Evolutionary conservation across 2,888 invertebrate genomes (phyloP), one percentile per base, ranked within the genome.

Genomic region (Opisthograptis luteolata): DNA sequence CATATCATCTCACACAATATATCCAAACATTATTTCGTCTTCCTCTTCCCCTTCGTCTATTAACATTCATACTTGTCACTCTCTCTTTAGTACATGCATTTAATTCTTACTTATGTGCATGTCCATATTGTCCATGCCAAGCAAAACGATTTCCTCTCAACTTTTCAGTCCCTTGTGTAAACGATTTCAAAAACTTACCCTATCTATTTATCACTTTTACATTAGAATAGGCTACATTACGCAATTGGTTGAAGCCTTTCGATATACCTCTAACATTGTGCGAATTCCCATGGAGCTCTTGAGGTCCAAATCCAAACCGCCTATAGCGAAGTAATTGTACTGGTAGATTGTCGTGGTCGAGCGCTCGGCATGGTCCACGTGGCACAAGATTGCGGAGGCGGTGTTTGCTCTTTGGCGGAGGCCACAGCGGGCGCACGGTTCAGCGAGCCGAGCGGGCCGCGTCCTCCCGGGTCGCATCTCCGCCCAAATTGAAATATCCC

Each of bases 401-500:
- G 77, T 88, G 86, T 90, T 89, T 90, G 88, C 89, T 89, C 88
- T 90, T 88, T 89, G 87, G 85, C 81, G 78, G 71, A 80, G 83
- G 79, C 82, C 86, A 80, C 85, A 83, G 77, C 84, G 83, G 82
- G 81, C 81, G 87, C 79, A 77, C 89, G 87, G 88, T 83, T 87
- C 89, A 88, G 85, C 87, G 88, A 87, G 81, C 87, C 88, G 88
- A 80, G 78, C 73, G 70, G 75, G 76, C 80, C 78, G 81, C 80
- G 79, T 84, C 84, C 87, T 87, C 87, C 80, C 80, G 85, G 86
- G 84, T 84, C 87, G 84, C 84, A 81, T 88, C 88, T 84, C 83
- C 76, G 76, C 77, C 87, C 80, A 90, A 90, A 89, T 90, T 90
- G 89, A 90, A 90, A 90, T 90, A 88, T 87, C 86, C 82, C 77